Percentiles rank a stretch among this genome's conserved stretches.
Conservation (phyloP, 2,797 vertebrate species). For the Pseudomugil gertrudae region DNA sequence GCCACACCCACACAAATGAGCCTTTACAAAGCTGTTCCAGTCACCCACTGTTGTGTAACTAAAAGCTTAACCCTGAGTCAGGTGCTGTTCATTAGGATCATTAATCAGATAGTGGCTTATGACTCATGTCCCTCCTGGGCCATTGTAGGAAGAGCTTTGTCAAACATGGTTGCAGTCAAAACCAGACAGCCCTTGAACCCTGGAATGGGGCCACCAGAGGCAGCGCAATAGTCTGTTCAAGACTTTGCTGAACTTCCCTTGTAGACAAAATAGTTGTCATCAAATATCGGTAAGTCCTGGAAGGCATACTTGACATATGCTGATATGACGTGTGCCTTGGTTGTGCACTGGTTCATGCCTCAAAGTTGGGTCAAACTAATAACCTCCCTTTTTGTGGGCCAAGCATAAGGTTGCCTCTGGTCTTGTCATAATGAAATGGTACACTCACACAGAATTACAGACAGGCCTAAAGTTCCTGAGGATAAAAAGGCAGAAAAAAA, state of each 20-base stretch:
- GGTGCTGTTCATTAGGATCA: slow-evolving; percentile 66
- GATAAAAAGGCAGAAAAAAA: not conserved
- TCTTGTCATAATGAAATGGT: slow-evolving; percentile 45
- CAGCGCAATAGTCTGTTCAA: slow-evolving; percentile 34
- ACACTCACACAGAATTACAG: slow-evolving; percentile 39
- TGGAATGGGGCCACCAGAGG: slow-evolving; percentile 42
- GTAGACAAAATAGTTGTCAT: slow-evolving; percentile 56
- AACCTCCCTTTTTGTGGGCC: slow-evolving; percentile 48
- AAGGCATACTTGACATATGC: slow-evolving; percentile 55
- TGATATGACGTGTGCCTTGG: slow-evolving; percentile 58
- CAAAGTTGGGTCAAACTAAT: slow-evolving; percentile 66
- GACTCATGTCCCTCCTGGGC: slow-evolving; percentile 56
- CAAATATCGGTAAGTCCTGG: slow-evolving; percentile 50
- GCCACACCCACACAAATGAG: slow-evolving; percentile 13
- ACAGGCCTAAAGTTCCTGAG: slow-evolving; percentile 16
- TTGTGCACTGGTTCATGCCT: slow-evolving; percentile 55
- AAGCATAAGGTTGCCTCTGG: slow-evolving; percentile 49
- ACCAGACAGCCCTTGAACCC: slow-evolving; percentile 45
- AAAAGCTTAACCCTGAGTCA: slow-evolving; percentile 37
- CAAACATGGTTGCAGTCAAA: slow-evolving; percentile 68
- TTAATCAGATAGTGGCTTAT: slow-evolving; percentile 63
- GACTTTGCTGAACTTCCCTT: slow-evolving; percentile 55
- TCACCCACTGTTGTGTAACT: slow-evolving; percentile 18
- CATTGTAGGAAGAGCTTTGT: slow-evolving; percentile 67
- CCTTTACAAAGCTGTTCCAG: slow-evolving; percentile 15